Evolutionary conservation across 2,888 invertebrate genomes (phyloP).

Genomic region (Pherbina coryleti): DNA sequence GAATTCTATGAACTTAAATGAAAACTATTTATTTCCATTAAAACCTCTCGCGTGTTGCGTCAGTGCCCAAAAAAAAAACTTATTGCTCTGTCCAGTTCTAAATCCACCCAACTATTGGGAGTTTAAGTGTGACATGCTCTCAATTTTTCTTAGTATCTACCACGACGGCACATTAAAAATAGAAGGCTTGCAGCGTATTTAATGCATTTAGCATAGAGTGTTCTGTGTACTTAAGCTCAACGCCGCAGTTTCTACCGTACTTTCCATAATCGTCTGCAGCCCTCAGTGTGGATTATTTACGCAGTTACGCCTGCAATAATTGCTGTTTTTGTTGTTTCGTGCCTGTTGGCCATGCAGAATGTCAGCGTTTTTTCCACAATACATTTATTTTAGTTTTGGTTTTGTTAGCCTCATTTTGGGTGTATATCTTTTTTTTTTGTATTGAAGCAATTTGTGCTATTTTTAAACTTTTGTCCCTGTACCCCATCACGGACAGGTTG

Average conservation of each 20-base stretch:
- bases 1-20: too few species aligned
- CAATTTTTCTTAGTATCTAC: not conserved
- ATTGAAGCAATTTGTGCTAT: conserved; percentile 6
- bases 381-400: not conserved
- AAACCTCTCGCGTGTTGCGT: too few species aligned
- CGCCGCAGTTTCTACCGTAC: too few species aligned
- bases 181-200: not conserved
- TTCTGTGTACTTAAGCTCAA: too few species aligned
- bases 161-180: not conserved
- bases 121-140: too few species aligned
- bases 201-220: not conserved
- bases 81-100: too few species aligned
- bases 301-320: conserved; percentile 18
- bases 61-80: too few species aligned
- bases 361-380: not conserved
- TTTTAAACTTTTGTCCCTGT: not conserved
- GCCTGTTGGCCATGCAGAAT: conserved; percentile 7
- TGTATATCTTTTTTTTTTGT: not conserved
- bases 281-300: conserved; percentile 19
- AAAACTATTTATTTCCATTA: too few species aligned
- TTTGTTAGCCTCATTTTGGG: not conserved
- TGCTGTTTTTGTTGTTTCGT: conserved; percentile 3
- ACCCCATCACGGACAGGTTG: not conserved
- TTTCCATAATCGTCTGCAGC: not conserved
- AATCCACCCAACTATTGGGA: too few species aligned